These are phyloP conservation scores for Delichon dasypus DNA, from an alignment of 2,797 vertebrate genomes.

Conservation along the genomic window DNA sequence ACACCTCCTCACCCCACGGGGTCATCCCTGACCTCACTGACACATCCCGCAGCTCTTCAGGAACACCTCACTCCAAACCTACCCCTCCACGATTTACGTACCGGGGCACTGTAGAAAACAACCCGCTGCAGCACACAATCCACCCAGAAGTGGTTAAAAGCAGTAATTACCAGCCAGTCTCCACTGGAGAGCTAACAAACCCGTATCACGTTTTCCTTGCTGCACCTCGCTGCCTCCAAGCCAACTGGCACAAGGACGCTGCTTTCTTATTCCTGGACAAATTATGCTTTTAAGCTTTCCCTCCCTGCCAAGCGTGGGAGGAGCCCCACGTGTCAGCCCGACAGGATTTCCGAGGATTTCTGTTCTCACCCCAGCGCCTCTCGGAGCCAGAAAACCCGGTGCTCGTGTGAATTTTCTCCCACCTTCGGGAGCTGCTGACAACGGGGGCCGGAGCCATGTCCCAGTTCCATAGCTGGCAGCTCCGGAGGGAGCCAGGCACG, in stretches of 20 bases:
- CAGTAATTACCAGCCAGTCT: not conserved
- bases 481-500: not conserved
- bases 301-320: slow-evolving; percentile 37
- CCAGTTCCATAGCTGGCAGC: not conserved
- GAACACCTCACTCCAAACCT: not conserved
- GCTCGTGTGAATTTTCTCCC: not conserved
- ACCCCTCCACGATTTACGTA: not conserved
- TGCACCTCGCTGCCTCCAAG: slow-evolving; percentile 47
- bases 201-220: not conserved
- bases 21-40: not conserved
- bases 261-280: slow-evolving; percentile 42
- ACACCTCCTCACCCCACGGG: rapidly evolving
- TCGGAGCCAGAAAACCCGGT: not conserved
- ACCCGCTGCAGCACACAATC: not conserved
- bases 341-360: not conserved
- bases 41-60: not conserved
- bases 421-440: not conserved
- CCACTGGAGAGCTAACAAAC: not conserved
- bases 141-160: not conserved
- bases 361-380: not conserved
- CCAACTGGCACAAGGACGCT: not conserved
- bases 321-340: not conserved
- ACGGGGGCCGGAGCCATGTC: not conserved
- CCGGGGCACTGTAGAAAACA: not conserved
- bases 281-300: slow-evolving; percentile 21